These are phyloP conservation scores for Turnix velox DNA, from an alignment of 2,113 vertebrate species.

Conservation along the genomic window DNA sequence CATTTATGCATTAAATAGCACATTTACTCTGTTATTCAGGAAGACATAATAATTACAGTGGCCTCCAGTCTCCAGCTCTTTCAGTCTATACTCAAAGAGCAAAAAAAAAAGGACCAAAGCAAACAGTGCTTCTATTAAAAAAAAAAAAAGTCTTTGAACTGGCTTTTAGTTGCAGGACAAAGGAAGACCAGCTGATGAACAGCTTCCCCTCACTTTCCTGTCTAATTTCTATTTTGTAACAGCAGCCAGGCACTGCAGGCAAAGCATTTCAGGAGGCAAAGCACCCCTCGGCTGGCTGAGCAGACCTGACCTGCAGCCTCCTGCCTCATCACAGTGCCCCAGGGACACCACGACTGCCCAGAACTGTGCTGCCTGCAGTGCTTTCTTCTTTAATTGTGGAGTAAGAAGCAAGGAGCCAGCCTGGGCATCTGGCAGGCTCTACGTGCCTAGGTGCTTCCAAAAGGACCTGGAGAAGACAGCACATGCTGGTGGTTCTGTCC, in stretches of 20 bases:
- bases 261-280: not conserved
- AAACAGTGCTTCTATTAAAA: not conserved
- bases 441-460: rapidly evolving
- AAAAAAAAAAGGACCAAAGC: constrained; percentile 16
- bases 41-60: constrained; percentile 28
- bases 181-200: not conserved
- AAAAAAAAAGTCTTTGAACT: not conserved
- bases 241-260: not conserved
- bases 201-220: not conserved
- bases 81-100: not conserved
- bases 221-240: not conserved
- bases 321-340: rapidly evolving
- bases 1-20: constrained; percentile 1
- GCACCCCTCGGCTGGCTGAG: not conserved
- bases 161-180: constrained; percentile 39
- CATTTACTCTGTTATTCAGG: constrained; percentile 4
- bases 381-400: not conserved
- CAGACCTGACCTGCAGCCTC: not conserved
- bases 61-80: constrained; percentile 6
- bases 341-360: not conserved
- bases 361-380: rapidly evolving
- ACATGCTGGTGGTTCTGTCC: rapidly evolving
- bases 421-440: rapidly evolving
- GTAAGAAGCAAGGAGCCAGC: not conserved
- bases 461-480: not conserved